Base-by-base conservation (phyloP, 2,888 invertebrate genomes). In the Leptothorax acervorum region DNA sequence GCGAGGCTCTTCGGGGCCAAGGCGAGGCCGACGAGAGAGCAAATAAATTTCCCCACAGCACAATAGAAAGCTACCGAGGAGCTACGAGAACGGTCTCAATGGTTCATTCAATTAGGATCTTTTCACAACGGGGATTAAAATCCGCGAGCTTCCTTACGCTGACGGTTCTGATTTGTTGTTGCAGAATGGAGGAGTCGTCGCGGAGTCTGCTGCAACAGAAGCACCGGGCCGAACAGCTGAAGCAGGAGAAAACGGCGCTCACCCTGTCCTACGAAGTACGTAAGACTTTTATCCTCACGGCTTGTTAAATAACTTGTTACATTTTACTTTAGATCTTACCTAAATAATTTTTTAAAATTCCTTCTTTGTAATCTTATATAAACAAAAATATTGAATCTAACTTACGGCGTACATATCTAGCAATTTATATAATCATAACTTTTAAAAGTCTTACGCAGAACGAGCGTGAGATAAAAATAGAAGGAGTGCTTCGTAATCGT, bases 131-230 rank as follows among this genome's bases (percentile, higher is more conserved):
- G 39, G 89, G 87, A 91, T 91, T 87, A 86, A 90, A 91, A 86
- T 85, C 82, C 70, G 73, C 74, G 83, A 71, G 81, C 74, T 71
- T 85, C 86, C 81, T 74, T 42, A 42, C n/a, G 68, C 57, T 60
- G 84, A 76, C 71, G 74, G 60, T 48, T 84, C 70, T 84, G 81
- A 79, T 92, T 93, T 94, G 87, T 96, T 76, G 68, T 79, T 88
- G 68, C 96, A 97, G 97, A 95, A 97, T 97, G 97, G 97, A 97
- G 95, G 97, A 97, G 95, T 97, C 97, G 88, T 97, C 97, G 90
- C 96, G 97, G 89, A 96, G 97, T 88, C 96, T 97, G 96, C 95
- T 97, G 94, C 97, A 97, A 92, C 97, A 97, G 95, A 97, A 97
- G 94, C 97, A 96, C 93, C 96, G 96, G 92, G 97, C 96, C 93